Conservation (phyloP, 2,888 invertebrate genomes). For the Amblyjoppa fuscipennis region DNA sequence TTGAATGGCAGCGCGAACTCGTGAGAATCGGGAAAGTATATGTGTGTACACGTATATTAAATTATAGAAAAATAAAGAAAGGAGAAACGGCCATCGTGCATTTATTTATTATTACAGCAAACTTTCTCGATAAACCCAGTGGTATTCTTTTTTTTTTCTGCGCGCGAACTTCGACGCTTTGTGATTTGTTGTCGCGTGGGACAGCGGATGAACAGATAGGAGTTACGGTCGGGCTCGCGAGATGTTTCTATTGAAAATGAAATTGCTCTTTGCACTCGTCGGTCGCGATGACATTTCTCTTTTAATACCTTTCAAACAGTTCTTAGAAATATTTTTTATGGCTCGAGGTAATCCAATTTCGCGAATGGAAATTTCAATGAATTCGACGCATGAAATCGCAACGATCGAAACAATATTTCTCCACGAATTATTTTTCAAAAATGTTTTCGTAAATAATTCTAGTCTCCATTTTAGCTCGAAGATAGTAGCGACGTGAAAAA, state of each 20-base stretch:
- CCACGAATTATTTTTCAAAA: no score
- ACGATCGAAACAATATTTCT: no score
- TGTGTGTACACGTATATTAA: background rate
- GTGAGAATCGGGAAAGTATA: background rate
- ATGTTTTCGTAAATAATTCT: no score
- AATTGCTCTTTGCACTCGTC: slow-evolving; percentile 5
- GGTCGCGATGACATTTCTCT: background rate
- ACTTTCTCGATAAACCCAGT: background rate
- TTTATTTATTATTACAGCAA: background rate
- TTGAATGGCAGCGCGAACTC: background rate
- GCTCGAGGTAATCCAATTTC: no score
- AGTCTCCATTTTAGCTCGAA: no score
- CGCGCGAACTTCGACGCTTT: background rate
- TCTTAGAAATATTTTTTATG: no score
- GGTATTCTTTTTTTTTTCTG: background rate
- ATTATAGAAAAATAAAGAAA: background rate
- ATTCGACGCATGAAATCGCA: no score
- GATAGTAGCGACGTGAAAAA: no score
- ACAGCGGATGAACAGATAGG: background rate
- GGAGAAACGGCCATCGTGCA: background rate
- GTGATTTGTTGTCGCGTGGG: background rate
- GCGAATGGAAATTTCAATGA: no score
- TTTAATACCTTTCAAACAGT: no score
- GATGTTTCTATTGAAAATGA: background rate
- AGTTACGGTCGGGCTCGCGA: background rate